Percentiles rank a stretch among this genome's conserved stretches.
Evolutionary conservation across 2,113 vertebrate genomes (phyloP).

Genomic region (Colossoma macropomum): DNA sequence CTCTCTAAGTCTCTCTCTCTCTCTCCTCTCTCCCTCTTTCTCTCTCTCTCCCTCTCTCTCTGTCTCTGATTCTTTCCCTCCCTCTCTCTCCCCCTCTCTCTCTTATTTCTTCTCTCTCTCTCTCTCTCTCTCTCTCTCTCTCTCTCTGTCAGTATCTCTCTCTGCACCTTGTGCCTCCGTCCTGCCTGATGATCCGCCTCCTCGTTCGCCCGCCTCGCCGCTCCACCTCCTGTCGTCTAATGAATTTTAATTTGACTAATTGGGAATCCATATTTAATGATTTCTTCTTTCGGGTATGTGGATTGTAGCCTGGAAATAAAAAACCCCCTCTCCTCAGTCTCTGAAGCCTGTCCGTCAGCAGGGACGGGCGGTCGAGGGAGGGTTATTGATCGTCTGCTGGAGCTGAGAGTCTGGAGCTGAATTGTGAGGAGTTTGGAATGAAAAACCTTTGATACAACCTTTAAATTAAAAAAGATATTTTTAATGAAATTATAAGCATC

Average conservation of each 20-base stretch:
- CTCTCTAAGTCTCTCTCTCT: too few species aligned
- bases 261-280: constrained; percentile 59
- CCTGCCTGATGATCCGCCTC: not conserved
- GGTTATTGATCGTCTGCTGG: not conserved
- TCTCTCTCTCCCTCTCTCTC: too few species aligned
- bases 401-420: not conserved
- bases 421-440: not conserved
- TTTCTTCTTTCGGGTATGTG: constrained; percentile 14
- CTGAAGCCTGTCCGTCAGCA: not conserved
- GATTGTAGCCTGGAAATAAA: constrained; percentile 29
- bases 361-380: not conserved
- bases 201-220: constrained; percentile 18
- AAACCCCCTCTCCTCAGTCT: not conserved
- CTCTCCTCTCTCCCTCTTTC: too few species aligned
- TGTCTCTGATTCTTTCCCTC: too few species aligned
- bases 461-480: too few species aligned
- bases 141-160: constrained; percentile 38
- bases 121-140: not conserved
- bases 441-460: too few species aligned
- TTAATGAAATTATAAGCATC: too few species aligned
- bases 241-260: constrained; percentile 57
- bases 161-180: constrained; percentile 35
- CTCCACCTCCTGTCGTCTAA: constrained; percentile 37
- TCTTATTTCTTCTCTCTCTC: not conserved
- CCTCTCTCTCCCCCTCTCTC: too few species aligned